Conservation (phyloP, 2,113 vertebrate genomes). For the Pollachius pollachius region DNA sequence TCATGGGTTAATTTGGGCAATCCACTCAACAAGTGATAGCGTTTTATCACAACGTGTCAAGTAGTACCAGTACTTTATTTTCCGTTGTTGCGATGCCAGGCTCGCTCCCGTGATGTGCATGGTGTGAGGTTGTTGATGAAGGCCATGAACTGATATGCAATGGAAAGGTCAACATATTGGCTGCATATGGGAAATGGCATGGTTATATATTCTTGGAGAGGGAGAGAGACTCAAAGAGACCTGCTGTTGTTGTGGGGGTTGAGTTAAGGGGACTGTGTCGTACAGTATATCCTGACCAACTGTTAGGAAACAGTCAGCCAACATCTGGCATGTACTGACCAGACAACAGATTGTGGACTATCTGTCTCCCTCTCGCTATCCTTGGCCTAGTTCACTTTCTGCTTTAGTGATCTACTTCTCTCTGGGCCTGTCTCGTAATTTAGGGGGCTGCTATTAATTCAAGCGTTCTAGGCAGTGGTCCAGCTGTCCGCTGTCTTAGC, state of each 20-base stretch:
- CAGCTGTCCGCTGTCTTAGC: conserved; percentile 42
- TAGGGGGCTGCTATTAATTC: conserved; percentile 49
- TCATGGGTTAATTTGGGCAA: conserved; percentile 38
- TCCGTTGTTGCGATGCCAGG: too few relatives aligned
- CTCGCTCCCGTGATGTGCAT: neutral
- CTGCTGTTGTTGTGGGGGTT: too few relatives aligned
- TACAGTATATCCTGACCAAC: too few relatives aligned
- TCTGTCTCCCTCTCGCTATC: conserved; percentile 21
- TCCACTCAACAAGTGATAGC: conserved; percentile 23
- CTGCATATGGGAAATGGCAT: conserved; percentile 22
- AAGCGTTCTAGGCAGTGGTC: conserved; percentile 13
- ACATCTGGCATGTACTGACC: conserved; percentile 58
- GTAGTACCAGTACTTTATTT: conserved; percentile 8
- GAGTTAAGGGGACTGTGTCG: too few relatives aligned
- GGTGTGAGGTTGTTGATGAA: conserved; percentile 36
- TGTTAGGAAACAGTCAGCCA: conserved; percentile 1
- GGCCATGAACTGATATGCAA: conserved; percentile 2
- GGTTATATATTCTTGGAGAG: neutral
- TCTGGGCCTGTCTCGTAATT: conserved; percentile 24
- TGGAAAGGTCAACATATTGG: conserved; percentile 39
- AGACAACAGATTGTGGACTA: conserved; percentile 34
- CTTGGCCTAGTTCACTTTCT: conserved; percentile 36
- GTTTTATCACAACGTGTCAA: conserved; percentile 28
- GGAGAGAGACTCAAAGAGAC: too few relatives aligned
- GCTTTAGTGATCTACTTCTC: conserved; percentile 27